A percentile compares a stretch with the other conserved stretches of the same genome.
Conservation (phyloP, 2,797 vertebrate species). For the Acrocephalus scirpaceus region DNA sequence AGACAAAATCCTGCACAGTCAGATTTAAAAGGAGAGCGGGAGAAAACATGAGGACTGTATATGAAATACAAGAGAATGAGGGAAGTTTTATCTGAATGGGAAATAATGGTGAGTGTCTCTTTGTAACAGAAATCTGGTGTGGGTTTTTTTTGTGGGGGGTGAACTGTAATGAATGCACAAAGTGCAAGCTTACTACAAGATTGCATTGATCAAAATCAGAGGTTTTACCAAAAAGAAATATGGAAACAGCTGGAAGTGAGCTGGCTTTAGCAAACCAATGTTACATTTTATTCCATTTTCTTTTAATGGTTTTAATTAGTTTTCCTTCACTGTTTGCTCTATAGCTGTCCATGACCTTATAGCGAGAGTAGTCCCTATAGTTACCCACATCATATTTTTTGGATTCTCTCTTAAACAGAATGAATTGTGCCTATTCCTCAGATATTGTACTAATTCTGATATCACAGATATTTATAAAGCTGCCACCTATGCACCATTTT, state of each 20-base stretch:
- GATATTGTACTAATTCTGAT: neutral
- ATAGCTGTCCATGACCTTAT: neutral
- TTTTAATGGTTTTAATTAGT: neutral
- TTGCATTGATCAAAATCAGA: neutral
- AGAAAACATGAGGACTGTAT: neutral
- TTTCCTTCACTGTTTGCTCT: neutral
- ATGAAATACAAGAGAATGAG: neutral
- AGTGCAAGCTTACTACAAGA: neutral
- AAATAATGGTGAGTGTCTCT: neutral
- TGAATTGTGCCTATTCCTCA: neutral
- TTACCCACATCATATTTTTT: neutral
- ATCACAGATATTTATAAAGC: neutral
- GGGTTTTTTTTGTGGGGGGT: fast-evolving
- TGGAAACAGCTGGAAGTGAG: neutral
- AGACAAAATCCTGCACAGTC: neutral
- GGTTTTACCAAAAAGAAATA: neutral
- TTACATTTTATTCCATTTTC: neutral
- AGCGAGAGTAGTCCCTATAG: neutral
- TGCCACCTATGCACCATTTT: neutral
- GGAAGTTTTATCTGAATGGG: neutral
- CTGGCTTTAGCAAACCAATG: neutral
- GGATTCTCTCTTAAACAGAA: neutral
- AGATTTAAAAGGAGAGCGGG: neutral
- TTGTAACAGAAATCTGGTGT: neutral
- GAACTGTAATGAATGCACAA: neutral